Base-by-base conservation (phyloP, 2,888 invertebrate species). In the Synergus gifuensis region DNA sequence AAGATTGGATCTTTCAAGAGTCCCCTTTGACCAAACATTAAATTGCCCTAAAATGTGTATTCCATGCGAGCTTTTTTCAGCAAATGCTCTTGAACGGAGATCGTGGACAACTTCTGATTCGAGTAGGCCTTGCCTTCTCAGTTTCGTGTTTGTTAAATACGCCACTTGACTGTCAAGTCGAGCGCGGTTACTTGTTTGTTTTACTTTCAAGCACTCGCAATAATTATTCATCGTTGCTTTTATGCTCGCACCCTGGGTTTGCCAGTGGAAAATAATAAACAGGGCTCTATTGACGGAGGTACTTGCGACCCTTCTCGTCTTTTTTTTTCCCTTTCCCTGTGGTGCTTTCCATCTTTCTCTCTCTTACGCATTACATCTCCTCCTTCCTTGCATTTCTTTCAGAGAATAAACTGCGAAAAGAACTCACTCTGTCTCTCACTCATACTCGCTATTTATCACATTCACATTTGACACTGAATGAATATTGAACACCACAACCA, bases 211-310 rank as follows among this genome's bases (percentile, higher is more conserved):
- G 88, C 85, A 88, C 89, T 88, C 85, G 86, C 83, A 85, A 90
- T 90, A 90, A 90, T 91, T 91, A 91, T 91, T 91, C 90, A 91
- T 89, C 88, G 87, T 85, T 86, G 84, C 86, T 85, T 89, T 89
- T 89, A 86, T 88, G 82, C 84, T 78, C 81, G 83, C 80, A 84
- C 84, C 79, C 76, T 78, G 83, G 80, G 73, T 77, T 42, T 78
- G 76, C 81, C 83, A 78, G 78, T 84, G 83, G 81, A 85, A 81
- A 90, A 87, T 87, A 88, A 90, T 88, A 88, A 73, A 88, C 84
- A 83, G 46, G 79, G 80, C 85, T 83, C 83, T 85, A 89, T 89
- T 90, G 89, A 89, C 86, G 85, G 83, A 82, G 83, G 84, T 79
- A 78, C 85, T 87, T 82, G 84, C 80, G 76, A 83, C 81, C 77